Base-by-base conservation (phyloP, 2,113 vertebrate species). In the Synodontis membranacea region DNA sequence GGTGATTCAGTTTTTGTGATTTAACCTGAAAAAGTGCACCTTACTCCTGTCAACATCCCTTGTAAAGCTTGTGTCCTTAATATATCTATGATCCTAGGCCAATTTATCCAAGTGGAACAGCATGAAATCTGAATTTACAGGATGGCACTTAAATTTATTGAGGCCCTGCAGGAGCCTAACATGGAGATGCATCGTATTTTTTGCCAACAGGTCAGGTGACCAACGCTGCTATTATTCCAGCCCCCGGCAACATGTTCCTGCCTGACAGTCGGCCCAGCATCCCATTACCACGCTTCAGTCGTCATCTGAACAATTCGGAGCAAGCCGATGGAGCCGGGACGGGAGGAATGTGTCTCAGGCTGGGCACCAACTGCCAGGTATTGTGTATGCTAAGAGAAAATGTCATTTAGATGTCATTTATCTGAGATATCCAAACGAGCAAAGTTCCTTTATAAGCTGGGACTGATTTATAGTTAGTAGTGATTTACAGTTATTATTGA, bases 201-300 rank as follows among this genome's bases (percentile, higher is more conserved):
- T 48, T 0, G 39, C 5, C 76, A 23, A 0, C 89, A 99, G 98
- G 97, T 72, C 97, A 97, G 0, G 95, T 99, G 83, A 99, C 97
- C 2, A 99, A 98, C 0, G 97, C 96, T 3, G 76, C 95, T 92
- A 97, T 99, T 54, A 91, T 94, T 70, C 92, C 97, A 44, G 97
- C 97, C 0, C 97, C 97, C 0, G 93, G 96, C 7, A 96, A 97
- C 94, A 99, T 99, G 98, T 94, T 98, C 50, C 95, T 95, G 74
- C 95, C 97, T 0, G 98, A 99, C 0, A 96, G 96, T 91, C 95
- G 96, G 1, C 97, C 98, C 0, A 87, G 94, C 15, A 72, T 96
- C 56, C 95, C 96, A 0, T 94, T 99, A 74, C 97, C 97, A 0
- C 96, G 95, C 44, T 99, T 99, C 95, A 97, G 95, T 91, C 96